Percentiles rank a stretch among this genome's conserved stretches.
These are phyloP conservation scores for Calephelis perditalis DNA, from an alignment of 2,888 invertebrate species.

Conservation along the genomic window DNA sequence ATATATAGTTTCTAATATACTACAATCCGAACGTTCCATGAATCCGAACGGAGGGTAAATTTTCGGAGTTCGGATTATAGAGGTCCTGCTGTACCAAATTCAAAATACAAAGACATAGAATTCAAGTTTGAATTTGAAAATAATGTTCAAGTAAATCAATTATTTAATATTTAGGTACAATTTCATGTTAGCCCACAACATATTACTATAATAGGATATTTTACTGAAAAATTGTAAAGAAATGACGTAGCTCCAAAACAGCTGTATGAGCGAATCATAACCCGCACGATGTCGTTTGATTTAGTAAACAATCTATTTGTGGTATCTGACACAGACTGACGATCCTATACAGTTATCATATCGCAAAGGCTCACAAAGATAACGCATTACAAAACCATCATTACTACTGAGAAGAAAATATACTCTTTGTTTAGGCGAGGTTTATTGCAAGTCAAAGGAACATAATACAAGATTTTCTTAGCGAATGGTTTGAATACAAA, in stretches of 20 bases:
- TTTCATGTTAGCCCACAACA: too few relatives aligned
- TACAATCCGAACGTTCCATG: too few relatives aligned
- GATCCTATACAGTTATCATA: constrained; percentile 26
- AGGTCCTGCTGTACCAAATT: too few relatives aligned
- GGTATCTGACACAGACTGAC: constrained; percentile 28
- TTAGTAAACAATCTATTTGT: constrained; percentile 30
- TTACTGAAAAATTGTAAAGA: background rate
- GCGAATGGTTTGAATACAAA: background rate
- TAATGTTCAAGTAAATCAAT: too few relatives aligned
- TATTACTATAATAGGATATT: background rate
- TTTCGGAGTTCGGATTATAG: too few relatives aligned
- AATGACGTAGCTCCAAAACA: background rate
- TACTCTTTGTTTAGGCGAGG: constrained; percentile 8
- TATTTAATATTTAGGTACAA: too few relatives aligned
- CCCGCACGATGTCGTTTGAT: constrained; percentile 22
- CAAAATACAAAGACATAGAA: too few relatives aligned
- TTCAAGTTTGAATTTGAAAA: too few relatives aligned
- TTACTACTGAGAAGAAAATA: background rate
- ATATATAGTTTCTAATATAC: too few relatives aligned
- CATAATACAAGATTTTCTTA: constrained; percentile 1
- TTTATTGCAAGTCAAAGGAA: background rate
- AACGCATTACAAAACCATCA: constrained; percentile 3
- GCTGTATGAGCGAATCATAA: constrained; percentile 17
- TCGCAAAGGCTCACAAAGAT: constrained; percentile 10
- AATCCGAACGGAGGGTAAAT: too few relatives aligned